A percentile compares a stretch with the other conserved stretches of the same genome.
Evolutionary conservation across 1,140 invertebrate species (phyloP).

Genomic region (Spodoptera frugiperda): DNA sequence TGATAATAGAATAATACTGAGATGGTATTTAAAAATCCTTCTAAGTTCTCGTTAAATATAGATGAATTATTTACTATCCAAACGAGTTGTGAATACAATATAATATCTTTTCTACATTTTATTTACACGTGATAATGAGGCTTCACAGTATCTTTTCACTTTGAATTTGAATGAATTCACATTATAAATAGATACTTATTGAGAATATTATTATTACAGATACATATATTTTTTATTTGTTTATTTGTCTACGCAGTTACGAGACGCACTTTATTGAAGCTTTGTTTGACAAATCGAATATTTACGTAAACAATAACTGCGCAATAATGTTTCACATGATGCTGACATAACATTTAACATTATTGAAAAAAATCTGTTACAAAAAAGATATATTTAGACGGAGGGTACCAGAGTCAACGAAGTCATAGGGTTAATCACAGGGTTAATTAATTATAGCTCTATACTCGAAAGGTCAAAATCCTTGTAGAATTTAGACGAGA

Average conservation of each 20-base stretch:
- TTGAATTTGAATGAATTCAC: conserved; percentile 9
- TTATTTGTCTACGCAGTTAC: background rate
- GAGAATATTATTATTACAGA: background rate
- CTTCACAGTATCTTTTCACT: background rate
- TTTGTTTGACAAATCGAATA: no score
- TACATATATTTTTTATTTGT: conserved; percentile 13
- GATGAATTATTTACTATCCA: conserved; percentile 8
- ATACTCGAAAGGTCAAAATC: no score
- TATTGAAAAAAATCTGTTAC: no score
- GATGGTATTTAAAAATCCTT: background rate
- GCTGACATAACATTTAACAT: no score
- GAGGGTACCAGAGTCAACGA: no score
- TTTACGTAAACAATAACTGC: no score
- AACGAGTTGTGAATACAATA: background rate
- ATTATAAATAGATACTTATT: background rate
- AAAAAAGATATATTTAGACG: no score
- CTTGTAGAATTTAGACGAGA: background rate
- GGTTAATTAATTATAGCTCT: no score
- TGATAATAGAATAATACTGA: no score
- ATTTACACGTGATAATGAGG: background rate
- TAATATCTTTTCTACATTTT: background rate
- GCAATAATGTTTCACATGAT: no score
- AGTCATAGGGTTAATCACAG: no score
- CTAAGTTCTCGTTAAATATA: background rate
- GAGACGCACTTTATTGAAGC: background rate